Evolutionary conservation across 2,888 invertebrate species (phyloP).

Genomic region (Tricholauxania praeusta): DNA sequence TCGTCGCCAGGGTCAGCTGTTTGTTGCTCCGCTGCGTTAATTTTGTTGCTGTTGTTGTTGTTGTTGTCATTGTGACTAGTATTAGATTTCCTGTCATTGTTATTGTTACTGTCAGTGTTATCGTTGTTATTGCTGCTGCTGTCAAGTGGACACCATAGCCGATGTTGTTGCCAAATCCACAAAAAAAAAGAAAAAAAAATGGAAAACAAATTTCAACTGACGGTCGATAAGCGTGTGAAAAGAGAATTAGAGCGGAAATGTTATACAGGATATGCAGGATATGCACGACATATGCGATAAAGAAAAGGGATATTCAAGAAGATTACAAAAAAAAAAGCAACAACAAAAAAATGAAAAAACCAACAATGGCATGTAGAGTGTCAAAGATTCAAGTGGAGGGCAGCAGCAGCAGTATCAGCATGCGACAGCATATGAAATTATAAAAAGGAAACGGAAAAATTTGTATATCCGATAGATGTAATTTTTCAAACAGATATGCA

Average conservation of each 20-base stretch:
- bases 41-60: background rate
- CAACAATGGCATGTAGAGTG: background rate
- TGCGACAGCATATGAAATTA: no score
- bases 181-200: background rate
- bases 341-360: background rate
- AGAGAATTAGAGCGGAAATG: conserved; percentile 24
- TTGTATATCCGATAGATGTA: no score
- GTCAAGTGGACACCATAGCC: conserved; percentile 13
- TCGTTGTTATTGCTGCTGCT: conserved; percentile 2
- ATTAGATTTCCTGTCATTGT: background rate
- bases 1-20: conserved; percentile 1
- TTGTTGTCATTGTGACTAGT: background rate
- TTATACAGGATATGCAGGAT: conserved; percentile 17
- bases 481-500: no score
- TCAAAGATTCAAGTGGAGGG: background rate
- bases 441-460: no score
- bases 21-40: background rate
- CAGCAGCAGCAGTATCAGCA: no score
- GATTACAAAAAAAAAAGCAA: conserved; percentile 8
- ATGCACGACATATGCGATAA: background rate
- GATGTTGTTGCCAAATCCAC: no score
- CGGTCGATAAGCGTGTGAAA: conserved; percentile 13
- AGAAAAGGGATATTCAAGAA: background rate
- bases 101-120: background rate
- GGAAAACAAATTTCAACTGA: background rate